phyloP scores from a whole-genome alignment of 2,888 invertebrate genomes.

The Isotomurus palustris region DNA sequence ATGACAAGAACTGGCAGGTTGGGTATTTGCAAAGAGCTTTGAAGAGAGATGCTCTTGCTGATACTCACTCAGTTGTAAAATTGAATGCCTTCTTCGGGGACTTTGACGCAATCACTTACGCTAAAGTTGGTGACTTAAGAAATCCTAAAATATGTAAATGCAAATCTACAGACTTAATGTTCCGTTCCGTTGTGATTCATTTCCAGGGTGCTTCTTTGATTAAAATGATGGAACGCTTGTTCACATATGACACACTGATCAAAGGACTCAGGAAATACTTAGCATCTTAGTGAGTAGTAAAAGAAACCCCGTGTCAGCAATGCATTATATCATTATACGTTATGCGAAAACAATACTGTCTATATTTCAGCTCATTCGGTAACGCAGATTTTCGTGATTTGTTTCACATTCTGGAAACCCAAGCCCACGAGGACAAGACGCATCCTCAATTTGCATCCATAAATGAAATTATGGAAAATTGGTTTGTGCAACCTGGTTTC shows the following conservation, averaged over 20 bases:
- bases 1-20: conserved; percentile 15
- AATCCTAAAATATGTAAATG: neutral
- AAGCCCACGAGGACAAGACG: conserved; percentile 1
- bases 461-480: conserved; percentile 29
- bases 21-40: conserved; percentile 24
- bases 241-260: conserved; percentile 15
- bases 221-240: conserved; percentile 26
- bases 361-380: conserved; percentile 21
- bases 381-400: conserved; percentile 33
- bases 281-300: conserved; percentile 13
- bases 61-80: conserved; percentile 28
- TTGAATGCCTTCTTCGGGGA: conserved; percentile 14
- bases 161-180: no score
- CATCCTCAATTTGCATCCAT: conserved; percentile 10
- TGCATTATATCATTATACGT: no score
- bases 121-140: conserved; percentile 18
- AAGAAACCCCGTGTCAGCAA: neutral
- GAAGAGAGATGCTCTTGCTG: conserved; percentile 12
- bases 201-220: conserved; percentile 29
- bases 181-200: neutral
- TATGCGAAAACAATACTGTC: no score
- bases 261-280: conserved; percentile 19
- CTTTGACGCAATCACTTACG: conserved; percentile 33
- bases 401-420: conserved; percentile 22
- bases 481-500: conserved; percentile 30